Base-by-base conservation (phyloP, 2,888 invertebrate species). In the Alitta virens region DNA sequence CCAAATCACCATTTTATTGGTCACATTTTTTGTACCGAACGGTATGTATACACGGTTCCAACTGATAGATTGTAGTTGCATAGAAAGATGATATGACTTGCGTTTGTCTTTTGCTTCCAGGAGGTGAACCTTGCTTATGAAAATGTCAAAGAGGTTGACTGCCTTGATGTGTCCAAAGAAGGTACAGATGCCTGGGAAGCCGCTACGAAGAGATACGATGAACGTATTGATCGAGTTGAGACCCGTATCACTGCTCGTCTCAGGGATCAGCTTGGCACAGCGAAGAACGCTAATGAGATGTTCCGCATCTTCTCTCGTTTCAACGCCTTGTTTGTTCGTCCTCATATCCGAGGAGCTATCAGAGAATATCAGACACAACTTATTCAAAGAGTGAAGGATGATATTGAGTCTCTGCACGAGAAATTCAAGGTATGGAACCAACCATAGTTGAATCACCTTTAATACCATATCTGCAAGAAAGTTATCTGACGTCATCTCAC, bases 201-300 rank as follows among this genome's bases (percentile, higher is more conserved):
- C 1, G 97, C 98, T 14, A 92, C 94, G 14, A 90, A 92, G 64
- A 89, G 97, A 60, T 99, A 99, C 82, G 97, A 98, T 82, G 98
- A 98, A 77, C 88, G 96, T 66, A 99, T 99, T 69, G 97, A 99
- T 82, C 89, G 97, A 64, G 98, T 99, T 1, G 99, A 99, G 84
- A 93, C 97, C 0, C 88, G 96, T 69, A 99, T 99, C 74, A 99
- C 99, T 0, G 94, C 97, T 0, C 92, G 96, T 79, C 87, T 99
- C 3, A 88, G 98, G 63, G 98, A 99, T 84, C 98, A 99, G 82
- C 86, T 99, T 42, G 98, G 97, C 57, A 96, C 95, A 0, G 98
- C 99, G 0, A 96, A 96, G 84, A 98, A 98, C 84, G 99, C 99
- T 23, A 98, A 98, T 80, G 99, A 99, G 72, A 99, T 99, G 99